phyloP scores from a whole-genome alignment of 2,113 vertebrate genomes.

The Micronycteris hirsuta region DNA sequence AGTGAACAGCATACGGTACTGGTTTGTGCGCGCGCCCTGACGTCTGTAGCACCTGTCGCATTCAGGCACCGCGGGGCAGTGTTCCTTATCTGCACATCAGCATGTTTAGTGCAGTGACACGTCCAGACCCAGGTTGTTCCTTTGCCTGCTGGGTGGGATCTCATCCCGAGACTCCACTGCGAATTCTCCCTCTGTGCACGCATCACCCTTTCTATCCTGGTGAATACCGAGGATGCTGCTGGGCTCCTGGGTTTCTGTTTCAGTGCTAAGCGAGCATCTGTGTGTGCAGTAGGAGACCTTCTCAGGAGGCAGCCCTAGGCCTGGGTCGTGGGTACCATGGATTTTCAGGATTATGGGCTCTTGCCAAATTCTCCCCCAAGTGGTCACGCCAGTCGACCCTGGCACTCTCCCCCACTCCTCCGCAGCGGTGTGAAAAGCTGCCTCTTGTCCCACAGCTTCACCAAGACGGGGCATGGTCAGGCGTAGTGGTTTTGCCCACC shows the following conservation, averaged over 20 bases:
- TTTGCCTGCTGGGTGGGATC: background rate
- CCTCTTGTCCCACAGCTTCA: background rate
- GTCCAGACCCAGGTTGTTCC: background rate
- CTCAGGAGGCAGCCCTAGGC: background rate
- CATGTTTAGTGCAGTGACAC: background rate
- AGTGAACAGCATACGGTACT: background rate
- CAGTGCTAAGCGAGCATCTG: background rate
- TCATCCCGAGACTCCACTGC: background rate
- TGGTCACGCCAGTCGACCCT: background rate
- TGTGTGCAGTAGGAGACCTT: fast-evolving
- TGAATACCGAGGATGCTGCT: background rate
- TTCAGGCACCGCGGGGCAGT: no score
- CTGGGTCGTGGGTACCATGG: background rate
- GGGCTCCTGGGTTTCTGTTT: background rate
- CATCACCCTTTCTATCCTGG: background rate
- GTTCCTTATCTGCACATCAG: background rate
- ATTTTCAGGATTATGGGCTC: background rate
- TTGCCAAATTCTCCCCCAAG: background rate
- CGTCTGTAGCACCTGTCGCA: fast-evolving
- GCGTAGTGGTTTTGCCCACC: background rate
- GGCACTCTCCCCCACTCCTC: background rate
- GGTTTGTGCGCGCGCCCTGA: background rate
- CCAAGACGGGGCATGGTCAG: background rate
- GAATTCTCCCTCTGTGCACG: background rate
- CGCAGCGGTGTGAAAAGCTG: background rate